Conservation (phyloP, 2,797 vertebrate genomes). For the Acrossocheilus wenchowensis region DNA sequence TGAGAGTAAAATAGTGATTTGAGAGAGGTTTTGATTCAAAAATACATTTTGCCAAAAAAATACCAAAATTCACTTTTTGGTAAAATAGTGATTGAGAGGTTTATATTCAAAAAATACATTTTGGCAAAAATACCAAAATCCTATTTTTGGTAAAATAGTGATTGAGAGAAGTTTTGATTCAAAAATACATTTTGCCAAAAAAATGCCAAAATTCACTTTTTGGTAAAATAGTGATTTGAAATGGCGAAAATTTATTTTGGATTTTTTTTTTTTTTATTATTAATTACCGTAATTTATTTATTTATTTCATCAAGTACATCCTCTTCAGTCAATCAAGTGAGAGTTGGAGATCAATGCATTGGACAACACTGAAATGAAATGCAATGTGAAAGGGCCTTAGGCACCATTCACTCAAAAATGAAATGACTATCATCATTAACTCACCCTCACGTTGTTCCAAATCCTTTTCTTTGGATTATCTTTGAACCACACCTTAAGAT, state of each 20-base stretch:
- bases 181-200: no score
- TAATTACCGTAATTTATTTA: no score
- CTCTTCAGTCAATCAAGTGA: background rate
- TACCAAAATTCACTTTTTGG: background rate
- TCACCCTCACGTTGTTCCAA: background rate
- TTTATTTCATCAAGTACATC: background rate
- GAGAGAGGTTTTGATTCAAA: background rate
- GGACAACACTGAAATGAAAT: background rate
- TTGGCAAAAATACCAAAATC: no score
- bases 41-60: no score
- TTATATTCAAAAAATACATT: background rate
- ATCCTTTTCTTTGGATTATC: background rate
- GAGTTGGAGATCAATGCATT: background rate
- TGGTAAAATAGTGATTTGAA: background rate
- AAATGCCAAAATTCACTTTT: no score
- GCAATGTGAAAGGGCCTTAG: background rate
- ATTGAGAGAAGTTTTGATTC: background rate
- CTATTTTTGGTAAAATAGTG: background rate
- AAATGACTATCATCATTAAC: background rate
- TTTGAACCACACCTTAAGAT: background rate
- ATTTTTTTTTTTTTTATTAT: fast-evolving
- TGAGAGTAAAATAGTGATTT: background rate
- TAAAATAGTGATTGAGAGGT: background rate
- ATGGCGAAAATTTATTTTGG: background rate
- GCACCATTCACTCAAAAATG: background rate